phyloP scores from a whole-genome alignment of 2,113 vertebrate genomes.

The Anoura caudifer region DNA sequence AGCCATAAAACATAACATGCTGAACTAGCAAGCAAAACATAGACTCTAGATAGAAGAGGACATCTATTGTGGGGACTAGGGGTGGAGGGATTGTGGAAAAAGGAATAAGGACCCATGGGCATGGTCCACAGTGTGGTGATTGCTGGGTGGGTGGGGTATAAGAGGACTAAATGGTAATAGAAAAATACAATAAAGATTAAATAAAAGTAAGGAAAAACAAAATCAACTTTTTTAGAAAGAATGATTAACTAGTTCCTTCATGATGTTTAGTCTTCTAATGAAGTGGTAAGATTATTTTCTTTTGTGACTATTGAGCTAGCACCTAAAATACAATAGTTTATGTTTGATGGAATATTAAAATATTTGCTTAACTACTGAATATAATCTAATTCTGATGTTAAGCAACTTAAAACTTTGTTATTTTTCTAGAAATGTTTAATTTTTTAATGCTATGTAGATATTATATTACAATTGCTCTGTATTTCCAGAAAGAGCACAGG shows the following conservation, averaged over 20 bases:
- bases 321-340: background rate
- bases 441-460: background rate
- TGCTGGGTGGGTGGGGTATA: too few species aligned
- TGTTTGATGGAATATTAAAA: background rate
- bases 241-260: background rate
- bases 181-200: too few species aligned
- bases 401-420: background rate
- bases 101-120: too few species aligned
- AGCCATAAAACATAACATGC: too few species aligned
- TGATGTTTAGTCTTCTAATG: background rate
- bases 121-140: too few species aligned
- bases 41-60: too few species aligned
- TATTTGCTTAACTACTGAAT: background rate
- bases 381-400: background rate
- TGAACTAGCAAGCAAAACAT: too few species aligned
- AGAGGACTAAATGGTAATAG: too few species aligned
- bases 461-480: background rate
- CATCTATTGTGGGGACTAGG: too few species aligned
- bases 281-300: background rate
- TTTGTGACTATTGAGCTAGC: background rate
- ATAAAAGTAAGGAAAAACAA: too few species aligned
- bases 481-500: background rate
- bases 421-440: background rate
- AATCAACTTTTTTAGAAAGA: background rate
- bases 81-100: too few species aligned